phyloP scores from a whole-genome alignment of 2,797 vertebrate species.

The Gobio occitaniae region DNA sequence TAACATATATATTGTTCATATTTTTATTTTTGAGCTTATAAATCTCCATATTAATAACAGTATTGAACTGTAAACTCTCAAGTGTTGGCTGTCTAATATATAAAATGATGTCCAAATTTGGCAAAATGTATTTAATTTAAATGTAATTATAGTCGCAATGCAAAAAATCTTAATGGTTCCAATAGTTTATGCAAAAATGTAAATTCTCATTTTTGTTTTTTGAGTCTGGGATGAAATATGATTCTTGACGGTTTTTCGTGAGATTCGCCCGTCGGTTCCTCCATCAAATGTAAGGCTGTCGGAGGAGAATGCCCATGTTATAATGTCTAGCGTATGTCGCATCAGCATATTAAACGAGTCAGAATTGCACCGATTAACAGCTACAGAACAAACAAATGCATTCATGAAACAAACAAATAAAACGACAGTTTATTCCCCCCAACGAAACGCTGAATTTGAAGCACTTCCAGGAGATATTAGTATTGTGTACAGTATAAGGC shows the following conservation, averaged over 20 bases:
- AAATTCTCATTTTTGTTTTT: not conserved
- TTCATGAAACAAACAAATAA: not conserved
- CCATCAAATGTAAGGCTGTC: conserved; percentile 45
- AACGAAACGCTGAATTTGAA: conserved; percentile 20
- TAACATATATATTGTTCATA: no score
- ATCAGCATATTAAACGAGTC: conserved; percentile 39
- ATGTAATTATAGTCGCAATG: not conserved
- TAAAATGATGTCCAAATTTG: no score
- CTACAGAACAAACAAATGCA: conserved; percentile 27
- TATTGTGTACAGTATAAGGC: conserved; percentile 38
- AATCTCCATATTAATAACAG: no score
- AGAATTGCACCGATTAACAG: conserved; percentile 30
- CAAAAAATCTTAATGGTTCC: not conserved
- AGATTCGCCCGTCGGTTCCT: conserved; percentile 40
- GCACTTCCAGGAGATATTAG: conserved; percentile 38
- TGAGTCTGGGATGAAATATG: not conserved
- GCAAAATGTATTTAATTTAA: not conserved
- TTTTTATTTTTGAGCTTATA: no score
- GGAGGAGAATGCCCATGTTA: conserved; percentile 40
- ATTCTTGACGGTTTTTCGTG: not conserved
- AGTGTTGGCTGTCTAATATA: no score
- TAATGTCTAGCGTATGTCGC: conserved; percentile 28
- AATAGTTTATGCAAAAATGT: not conserved
- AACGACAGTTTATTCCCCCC: not conserved
- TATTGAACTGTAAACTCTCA: no score